Evolutionary conservation across 2,888 invertebrate genomes (phyloP).

Genomic region (Lithophane ornitopus): DNA sequence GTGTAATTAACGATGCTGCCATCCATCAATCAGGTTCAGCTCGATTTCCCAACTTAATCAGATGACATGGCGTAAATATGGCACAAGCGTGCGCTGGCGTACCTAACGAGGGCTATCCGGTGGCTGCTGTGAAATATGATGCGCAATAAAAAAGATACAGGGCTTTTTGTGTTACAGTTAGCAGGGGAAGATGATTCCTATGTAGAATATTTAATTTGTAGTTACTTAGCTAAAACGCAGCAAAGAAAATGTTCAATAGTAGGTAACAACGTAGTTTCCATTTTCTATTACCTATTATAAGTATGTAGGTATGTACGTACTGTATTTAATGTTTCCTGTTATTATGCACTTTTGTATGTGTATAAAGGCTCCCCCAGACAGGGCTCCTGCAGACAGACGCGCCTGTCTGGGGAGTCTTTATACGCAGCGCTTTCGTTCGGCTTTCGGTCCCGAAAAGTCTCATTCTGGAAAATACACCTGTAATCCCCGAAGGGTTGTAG

Average conservation of each 20-base stretch:
- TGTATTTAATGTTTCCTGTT: conserved; percentile 6
- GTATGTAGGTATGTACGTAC: not conserved
- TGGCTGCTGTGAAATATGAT: conserved; percentile 63
- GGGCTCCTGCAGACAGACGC: no score
- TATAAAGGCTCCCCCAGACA: no score
- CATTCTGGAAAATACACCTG: no score
- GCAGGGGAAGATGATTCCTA: conserved; percentile 5
- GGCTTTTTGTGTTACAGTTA: conserved; percentile 26
- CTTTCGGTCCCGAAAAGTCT: no score
- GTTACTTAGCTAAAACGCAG: not conserved
- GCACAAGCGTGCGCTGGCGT: conserved; percentile 33
- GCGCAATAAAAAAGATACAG: conserved; percentile 53
- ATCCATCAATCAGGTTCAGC: conserved; percentile 80
- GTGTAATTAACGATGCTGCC: conserved; percentile 77
- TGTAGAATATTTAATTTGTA: not conserved
- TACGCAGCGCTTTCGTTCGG: conserved; percentile 23
- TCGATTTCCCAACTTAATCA: conserved; percentile 83
- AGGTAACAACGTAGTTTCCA: not conserved
- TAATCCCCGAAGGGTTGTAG: no score
- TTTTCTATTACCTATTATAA: not conserved
- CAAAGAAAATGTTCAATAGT: not conserved
- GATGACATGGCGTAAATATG: conserved; percentile 76
- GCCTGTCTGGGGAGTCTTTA: no score
- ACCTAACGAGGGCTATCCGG: conserved; percentile 58
- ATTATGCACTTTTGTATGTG: conserved; percentile 2